Evolutionary conservation across 2,888 invertebrate species (phyloP).

Genomic region (Melanotus villosus): DNA sequence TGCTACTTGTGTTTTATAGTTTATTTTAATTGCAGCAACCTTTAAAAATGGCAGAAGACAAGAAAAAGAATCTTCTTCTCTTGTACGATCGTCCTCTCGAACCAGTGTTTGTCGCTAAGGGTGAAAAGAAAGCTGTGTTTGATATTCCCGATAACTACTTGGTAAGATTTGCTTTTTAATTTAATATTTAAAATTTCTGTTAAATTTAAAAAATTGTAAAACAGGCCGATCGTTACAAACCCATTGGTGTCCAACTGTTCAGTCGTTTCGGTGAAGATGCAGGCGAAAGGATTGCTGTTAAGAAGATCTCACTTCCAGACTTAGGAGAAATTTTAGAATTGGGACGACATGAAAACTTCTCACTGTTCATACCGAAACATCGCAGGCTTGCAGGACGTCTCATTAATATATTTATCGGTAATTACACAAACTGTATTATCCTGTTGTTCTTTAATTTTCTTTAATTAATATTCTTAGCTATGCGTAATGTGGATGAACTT

Average conservation of each 20-base stretch:
- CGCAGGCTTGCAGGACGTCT: constrained; percentile 79
- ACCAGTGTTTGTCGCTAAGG: constrained; percentile 84
- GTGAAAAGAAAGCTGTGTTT: constrained; percentile 74
- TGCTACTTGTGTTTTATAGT: not conserved
- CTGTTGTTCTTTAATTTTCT: not conserved
- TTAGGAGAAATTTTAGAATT: constrained; percentile 73
- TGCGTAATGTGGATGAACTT: constrained; percentile 80
- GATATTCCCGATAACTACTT: constrained; percentile 74
- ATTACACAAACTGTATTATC: constrained; percentile 53
- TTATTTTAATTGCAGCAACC: not conserved
- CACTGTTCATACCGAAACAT: constrained; percentile 81
- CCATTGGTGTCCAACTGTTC: constrained; percentile 73
- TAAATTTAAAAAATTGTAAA: no score
- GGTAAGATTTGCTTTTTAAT: constrained; percentile 70
- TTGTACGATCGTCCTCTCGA: constrained; percentile 84
- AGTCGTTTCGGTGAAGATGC: constrained; percentile 74
- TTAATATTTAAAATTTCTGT: not conserved
- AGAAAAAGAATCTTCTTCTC: constrained; percentile 74
- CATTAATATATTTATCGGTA: constrained; percentile 79
- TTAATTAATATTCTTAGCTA: constrained; percentile 67
- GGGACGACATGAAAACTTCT: constrained; percentile 77
- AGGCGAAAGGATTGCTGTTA: constrained; percentile 71
- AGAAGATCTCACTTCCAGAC: constrained; percentile 71
- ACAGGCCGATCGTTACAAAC: constrained; percentile 72
- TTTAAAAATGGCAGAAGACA: constrained; percentile 60